Evolutionary conservation across 1,140 invertebrate species (phyloP), one percentile per base, ranked within the genome.

Genomic region (Drosophila insularis): DNA sequence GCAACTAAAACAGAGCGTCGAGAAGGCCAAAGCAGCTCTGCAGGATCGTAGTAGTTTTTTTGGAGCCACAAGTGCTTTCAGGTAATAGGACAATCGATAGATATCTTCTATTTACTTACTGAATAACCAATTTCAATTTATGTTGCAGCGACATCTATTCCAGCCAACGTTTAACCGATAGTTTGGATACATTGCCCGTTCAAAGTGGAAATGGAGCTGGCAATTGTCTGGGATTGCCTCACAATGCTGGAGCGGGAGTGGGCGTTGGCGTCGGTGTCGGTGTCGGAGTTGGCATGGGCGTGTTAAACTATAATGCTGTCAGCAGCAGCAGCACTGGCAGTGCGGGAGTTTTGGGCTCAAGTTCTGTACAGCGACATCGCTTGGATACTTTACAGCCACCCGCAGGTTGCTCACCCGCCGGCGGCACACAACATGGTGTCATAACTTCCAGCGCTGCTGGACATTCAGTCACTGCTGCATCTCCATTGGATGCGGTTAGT

Each of bases 1-100:
- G 89, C 96, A 97, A 89, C 93, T 97, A 17, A 97, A 97, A 80
- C 96, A 97, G 85, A 97, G 96, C 79, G 96, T 97, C 23, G 96
- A 97, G 89, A 97, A 97, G 91, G 96, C 96, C 10, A 97, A 97
- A 90, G 96, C 96, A 6, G 96, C 96, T 0, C 92, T 97, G 50
- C 94, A 95, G 90, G 94, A 94, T 90, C 87, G 91, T 31, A 91
- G 84, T 56, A 81, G 71, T 58, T 92, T 92, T 69, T 91, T 92
- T 40, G 91, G 90, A 0, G 90, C 91, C 17, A 82, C 80, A 58
- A 92, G 91, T 68, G 91, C 91, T 7, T 92, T 92, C 59, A 92
- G 91, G 91, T 92, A 46, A 65, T 69, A 10, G 14, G 21, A 43
- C 1, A 32, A 32, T n/a, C 11, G n/a, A n/a, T 2, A 1, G 1